Base-by-base conservation (phyloP, 2,888 invertebrate species). In the Alitta virens region DNA sequence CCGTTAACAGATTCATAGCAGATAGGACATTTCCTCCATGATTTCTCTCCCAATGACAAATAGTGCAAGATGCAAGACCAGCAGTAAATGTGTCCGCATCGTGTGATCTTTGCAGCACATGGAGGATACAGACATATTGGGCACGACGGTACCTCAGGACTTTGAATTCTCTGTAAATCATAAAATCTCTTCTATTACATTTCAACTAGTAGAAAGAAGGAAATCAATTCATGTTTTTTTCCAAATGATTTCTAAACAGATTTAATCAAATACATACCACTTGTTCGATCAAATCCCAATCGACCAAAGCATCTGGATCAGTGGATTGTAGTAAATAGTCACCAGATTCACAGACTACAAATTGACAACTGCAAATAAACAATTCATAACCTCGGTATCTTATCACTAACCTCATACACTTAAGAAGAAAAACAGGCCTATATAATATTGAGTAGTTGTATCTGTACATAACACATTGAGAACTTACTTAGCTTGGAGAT, bases 41-140 rank as follows among this genome's bases (percentile, higher is more conserved):
- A 25, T 42, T 77, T 89, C 73, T 96, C 95, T 57, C 73, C 74
- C 1, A 94, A 84, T 0, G 91, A 89, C 49, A 94, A 86, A 79
- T 96, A 96, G 82, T 96, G 96, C 54, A 98, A 86, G 72, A 94
- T 88, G 78, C 97, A 98, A 0, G 94, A 87, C 94, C 94, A 97
- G 82, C 97, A 98, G 82, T 91, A 96, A 66, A 94, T 90, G 79
- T 98, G 97, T 12, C 97, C 96, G 81, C 97, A 98, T 49, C 90
- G 87, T 0, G 94, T 95, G 78, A 95, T 91, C 82, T 95, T 93
- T 1, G 91, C 94, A 59, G 78, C 80, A 42, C 63, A 68, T 2
- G 95, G 94, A 40, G 88, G 84, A 75, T 90, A 90, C 68, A 97
- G 85, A 82, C 97, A 98, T 76, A 98, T 96, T 0, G 97, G 97